phyloP scores from a whole-genome alignment of 2,113 vertebrate genomes.

The Daubentonia madagascariensis region DNA sequence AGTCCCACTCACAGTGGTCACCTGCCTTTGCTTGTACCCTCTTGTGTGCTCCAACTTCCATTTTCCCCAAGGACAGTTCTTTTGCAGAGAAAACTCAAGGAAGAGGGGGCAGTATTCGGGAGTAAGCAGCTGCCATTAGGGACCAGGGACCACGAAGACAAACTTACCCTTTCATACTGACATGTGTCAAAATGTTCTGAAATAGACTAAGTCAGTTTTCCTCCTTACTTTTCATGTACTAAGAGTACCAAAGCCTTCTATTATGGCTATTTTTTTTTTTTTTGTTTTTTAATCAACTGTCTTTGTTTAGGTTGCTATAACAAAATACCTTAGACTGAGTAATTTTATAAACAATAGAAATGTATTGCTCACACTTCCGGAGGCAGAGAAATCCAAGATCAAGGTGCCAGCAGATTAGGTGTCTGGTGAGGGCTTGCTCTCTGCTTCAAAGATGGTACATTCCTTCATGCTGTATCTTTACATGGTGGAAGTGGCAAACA shows the following conservation, averaged over 20 bases:
- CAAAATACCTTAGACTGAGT: neutral
- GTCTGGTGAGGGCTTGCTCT: neutral
- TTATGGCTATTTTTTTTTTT: neutral
- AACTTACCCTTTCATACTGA: neutral
- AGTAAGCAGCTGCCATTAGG: neutral
- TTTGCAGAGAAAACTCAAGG: neutral
- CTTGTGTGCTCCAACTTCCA: neutral
- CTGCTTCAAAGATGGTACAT: neutral
- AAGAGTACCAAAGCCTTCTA: neutral
- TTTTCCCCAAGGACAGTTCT: neutral
- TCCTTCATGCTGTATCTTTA: neutral
- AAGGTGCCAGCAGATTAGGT: neutral
- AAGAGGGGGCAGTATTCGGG: neutral
- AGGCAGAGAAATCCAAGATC: neutral
- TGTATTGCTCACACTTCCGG: neutral
- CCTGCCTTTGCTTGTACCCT: neutral
- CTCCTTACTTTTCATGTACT: neutral
- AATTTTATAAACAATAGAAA: neutral
- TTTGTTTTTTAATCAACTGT: neutral
- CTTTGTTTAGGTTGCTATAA: neutral
- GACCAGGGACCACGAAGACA: neutral
- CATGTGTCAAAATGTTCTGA: conserved; percentile 12
- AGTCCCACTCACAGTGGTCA: neutral
- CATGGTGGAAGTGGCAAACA: neutral
- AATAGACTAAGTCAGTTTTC: neutral